Base-by-base conservation (phyloP, 2,888 invertebrate species). In the Morinoia aosen region DNA sequence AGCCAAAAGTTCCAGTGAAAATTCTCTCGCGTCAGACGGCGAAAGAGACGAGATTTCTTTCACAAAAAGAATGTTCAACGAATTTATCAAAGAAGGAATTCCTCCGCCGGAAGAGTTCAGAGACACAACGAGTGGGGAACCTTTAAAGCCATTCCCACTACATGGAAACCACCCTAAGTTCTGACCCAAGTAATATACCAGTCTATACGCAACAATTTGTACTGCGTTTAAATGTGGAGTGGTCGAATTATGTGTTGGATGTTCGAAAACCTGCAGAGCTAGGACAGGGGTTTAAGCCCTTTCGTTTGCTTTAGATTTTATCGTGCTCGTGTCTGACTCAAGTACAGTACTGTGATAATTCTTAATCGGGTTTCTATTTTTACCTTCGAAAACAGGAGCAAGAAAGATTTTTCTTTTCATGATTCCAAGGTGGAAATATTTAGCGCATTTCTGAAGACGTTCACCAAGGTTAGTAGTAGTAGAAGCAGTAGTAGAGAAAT, bases 1-100 rank as follows among this genome's bases (percentile, higher is more conserved):
- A 93, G 95, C 88, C n/a, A 95, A 95, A 95, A 96, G 95, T 91
- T 88, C 95, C 76, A 95, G 95, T 94, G 95, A 95, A 64, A 95
- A 90, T 64, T 95, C 95, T 39, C 93, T 95, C 40, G 94, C 94
- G 95, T 88, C 88, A 19, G 95, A 95, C 16, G 94, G 40, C 25
- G 93, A 93, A 39, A 90, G 48, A 48, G 48, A 90, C n/a, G 8
- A 39, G 16, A 25, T 33, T 76, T 76, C 33, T 61, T 61, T 61
- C 61, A 61, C 5, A 33, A 76, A 8, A 76, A 76, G 76, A 76
- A 76, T 76, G 33, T 76, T 33, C 33, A 76, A 76, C 76, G 76
- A 76, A 25, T 25, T 76, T 76, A 25, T 76, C 76, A 33, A 76
- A 76, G 25, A 76, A 76, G 33, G 76, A 76, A 76, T 76, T 76